These are phyloP conservation scores for Troides oblongomaculatus DNA, from an alignment of 2,888 invertebrate genomes.

Conservation along the genomic window DNA sequence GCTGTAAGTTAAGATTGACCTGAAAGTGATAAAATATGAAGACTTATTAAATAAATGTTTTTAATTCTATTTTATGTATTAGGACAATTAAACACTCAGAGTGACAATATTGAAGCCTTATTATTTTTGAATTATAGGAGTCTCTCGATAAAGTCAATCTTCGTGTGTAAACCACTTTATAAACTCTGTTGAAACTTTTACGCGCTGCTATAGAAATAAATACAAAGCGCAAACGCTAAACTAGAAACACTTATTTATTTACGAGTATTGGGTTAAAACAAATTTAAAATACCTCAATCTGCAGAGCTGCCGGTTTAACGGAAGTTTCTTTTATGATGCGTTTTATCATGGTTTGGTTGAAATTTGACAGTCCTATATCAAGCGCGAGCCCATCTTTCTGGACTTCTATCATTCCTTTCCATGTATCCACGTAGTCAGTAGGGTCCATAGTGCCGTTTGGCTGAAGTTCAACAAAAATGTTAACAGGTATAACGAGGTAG, in stretches of 20 bases:
- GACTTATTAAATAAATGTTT: neutral
- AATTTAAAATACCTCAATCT: constrained; percentile 60
- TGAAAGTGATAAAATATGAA: constrained; percentile 34
- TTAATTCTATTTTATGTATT: neutral
- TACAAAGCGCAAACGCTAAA: no score
- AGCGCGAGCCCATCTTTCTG: constrained; percentile 69
- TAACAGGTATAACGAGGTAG: no score
- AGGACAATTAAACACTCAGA: neutral
- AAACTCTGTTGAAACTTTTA: neutral
- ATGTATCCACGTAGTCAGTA: constrained; percentile 25
- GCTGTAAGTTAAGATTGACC: constrained; percentile 84
- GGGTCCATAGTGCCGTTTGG: neutral
- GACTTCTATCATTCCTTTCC: constrained; percentile 9
- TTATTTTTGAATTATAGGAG: neutral
- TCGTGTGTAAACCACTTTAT: neutral
- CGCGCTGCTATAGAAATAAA: no score
- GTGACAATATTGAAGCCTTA: neutral
- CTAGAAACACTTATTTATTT: neutral
- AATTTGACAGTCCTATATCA: constrained; percentile 89
- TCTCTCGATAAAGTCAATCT: neutral
- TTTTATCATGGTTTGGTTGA: constrained; percentile 84
- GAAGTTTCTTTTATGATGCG: constrained; percentile 68
- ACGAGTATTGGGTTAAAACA: neutral
- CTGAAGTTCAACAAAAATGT: neutral
- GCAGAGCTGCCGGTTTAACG: constrained; percentile 80